Conservation (phyloP, 2,797 vertebrate species). For the Eidolon dupreanum region DNA sequence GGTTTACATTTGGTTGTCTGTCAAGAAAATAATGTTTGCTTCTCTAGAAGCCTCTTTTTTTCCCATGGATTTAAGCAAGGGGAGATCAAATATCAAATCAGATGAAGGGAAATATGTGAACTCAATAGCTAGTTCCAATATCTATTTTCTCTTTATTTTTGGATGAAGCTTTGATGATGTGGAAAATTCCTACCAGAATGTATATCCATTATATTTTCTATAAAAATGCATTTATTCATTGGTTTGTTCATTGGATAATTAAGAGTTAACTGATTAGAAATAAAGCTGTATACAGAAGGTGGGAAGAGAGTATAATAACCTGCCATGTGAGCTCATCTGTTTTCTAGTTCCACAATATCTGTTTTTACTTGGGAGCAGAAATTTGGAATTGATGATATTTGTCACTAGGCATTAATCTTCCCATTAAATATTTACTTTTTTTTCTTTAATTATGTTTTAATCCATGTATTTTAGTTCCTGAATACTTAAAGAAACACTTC, state of each 20-base stretch:
- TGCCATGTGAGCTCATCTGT: not conserved
- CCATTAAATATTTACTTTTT: not conserved
- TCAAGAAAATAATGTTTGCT: not conserved
- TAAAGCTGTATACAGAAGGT: not conserved
- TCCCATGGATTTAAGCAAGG: not conserved
- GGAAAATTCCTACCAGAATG: not conserved
- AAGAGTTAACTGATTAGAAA: not conserved
- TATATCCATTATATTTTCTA: not conserved
- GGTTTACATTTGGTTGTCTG: not conserved
- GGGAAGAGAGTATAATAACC: not conserved
- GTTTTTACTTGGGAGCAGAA: not conserved
- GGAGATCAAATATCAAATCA: conserved; percentile 1
- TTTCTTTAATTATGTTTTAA: not conserved
- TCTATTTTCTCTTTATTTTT: not conserved
- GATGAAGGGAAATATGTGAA: not conserved
- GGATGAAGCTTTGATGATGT: not conserved
- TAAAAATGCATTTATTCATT: not conserved
- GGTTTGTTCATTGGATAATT: not conserved
- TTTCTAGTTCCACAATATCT: not conserved
- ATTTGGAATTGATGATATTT: not conserved
- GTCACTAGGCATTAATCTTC: not conserved
- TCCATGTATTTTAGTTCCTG: not conserved
- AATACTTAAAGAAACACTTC: not conserved
- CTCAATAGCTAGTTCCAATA: not conserved
- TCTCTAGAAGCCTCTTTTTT: not conserved